Conservation (phyloP, 2,797 vertebrate genomes). For the Enteromius radiatus region DNA sequence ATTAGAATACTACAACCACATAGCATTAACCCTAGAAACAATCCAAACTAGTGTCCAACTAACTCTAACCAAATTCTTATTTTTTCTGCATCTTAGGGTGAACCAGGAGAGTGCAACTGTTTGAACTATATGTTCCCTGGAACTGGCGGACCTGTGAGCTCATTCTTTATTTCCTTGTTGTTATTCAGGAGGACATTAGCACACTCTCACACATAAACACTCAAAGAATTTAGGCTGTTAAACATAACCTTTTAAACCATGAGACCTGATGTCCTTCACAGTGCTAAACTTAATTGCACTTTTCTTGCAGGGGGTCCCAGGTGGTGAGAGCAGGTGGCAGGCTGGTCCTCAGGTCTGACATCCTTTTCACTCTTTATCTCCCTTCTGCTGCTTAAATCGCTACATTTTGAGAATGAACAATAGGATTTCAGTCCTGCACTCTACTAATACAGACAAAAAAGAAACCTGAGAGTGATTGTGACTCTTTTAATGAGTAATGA, state of each 20-base stretch:
- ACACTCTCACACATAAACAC: slow-evolving; percentile 1
- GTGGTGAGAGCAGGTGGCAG: slow-evolving; percentile 84
- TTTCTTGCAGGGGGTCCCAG: slow-evolving; percentile 88
- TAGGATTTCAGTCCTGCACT: not conserved
- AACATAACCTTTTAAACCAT: not conserved
- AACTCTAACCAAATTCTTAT: not conserved
- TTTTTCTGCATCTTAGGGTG: slow-evolving; percentile 80
- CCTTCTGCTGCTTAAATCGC: slow-evolving; percentile 46
- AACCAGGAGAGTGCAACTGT: slow-evolving; percentile 87
- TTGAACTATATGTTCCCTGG: slow-evolving; percentile 63
- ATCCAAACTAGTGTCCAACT: not conserved
- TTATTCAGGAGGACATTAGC: not conserved
- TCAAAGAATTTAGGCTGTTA: not conserved
- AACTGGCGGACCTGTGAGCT: slow-evolving; percentile 89
- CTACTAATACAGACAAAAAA: not conserved
- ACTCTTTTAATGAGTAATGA: not conserved
- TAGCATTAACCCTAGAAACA: not conserved
- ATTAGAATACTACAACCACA: not conserved
- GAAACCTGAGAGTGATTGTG: not conserved
- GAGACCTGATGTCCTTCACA: not conserved
- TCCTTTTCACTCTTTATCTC: slow-evolving; percentile 16
- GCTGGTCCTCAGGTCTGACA: slow-evolving; percentile 89
- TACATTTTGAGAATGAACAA: not conserved
- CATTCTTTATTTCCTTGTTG: slow-evolving; percentile 5
- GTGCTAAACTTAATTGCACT: slow-evolving; percentile 65